Percentiles rank a stretch among this genome's conserved stretches.
Evolutionary conservation across 2,888 invertebrate species (phyloP).

Genomic region (Cremastobaeus sp.): DNA sequence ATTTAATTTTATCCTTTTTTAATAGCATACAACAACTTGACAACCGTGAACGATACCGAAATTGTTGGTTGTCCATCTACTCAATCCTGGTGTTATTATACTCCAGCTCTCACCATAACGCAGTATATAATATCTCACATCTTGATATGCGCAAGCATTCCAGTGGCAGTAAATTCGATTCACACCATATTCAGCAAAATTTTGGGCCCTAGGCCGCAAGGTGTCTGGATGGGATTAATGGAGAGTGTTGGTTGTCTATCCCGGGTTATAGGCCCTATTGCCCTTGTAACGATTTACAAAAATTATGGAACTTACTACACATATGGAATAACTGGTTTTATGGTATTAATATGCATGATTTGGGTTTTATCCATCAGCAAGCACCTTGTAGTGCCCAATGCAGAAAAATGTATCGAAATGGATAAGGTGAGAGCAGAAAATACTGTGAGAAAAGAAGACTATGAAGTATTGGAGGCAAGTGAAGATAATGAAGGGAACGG

Average conservation of each 20-base stretch:
- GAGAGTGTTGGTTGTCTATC: conserved; percentile 91
- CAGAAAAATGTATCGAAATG: too few species aligned
- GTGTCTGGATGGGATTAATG: conserved; percentile 93
- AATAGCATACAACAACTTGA: conserved; percentile 70
- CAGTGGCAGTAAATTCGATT: conserved; percentile 90
- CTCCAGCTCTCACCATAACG: conserved; percentile 84
- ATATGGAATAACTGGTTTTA: too few species aligned
- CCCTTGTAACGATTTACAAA: conserved; percentile 89
- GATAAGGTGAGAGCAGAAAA: too few species aligned
- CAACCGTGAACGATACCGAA: conserved; percentile 74
- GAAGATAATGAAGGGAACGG: too few species aligned
- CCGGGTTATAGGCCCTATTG: conserved; percentile 90
- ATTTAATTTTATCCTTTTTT: too few species aligned
- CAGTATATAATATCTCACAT: conserved; percentile 89
- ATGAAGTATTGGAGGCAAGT: too few species aligned
- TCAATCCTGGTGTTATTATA: conserved; percentile 88
- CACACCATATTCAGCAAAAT: conserved; percentile 94
- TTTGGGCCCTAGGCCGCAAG: conserved; percentile 90
- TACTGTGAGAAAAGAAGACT: too few species aligned
- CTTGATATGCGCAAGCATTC: conserved; percentile 89
- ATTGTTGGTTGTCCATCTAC: conserved; percentile 84
- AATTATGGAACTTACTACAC: too few species aligned
- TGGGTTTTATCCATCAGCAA: too few species aligned
- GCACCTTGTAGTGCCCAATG: too few species aligned
- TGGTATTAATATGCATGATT: too few species aligned